These are phyloP conservation scores for Synchiropus splendidus DNA, from an alignment of 2,113 vertebrate genomes.

Conservation along the genomic window DNA sequence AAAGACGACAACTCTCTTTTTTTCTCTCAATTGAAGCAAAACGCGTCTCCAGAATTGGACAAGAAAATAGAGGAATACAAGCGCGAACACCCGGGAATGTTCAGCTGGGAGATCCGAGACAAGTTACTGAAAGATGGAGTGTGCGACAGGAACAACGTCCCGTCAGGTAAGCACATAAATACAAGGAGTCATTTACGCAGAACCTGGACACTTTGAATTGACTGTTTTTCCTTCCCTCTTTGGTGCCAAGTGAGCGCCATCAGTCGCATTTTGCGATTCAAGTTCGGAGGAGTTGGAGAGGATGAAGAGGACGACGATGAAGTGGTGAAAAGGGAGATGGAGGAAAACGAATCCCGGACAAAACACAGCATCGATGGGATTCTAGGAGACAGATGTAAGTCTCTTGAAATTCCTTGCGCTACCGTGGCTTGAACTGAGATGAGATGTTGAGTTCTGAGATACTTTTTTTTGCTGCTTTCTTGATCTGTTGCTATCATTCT, in stretches of 20 bases:
- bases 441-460: no score
- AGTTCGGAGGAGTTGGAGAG: constrained; percentile 82
- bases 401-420: no score
- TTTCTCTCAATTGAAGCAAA: constrained; percentile 70
- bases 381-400: constrained; percentile 93
- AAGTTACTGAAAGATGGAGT: constrained; percentile 91
- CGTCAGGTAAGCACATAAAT: constrained; percentile 75
- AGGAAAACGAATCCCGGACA: constrained; percentile 85
- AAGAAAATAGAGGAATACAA: constrained; percentile 99
- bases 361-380: constrained; percentile 99
- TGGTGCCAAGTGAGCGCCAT: constrained; percentile 84
- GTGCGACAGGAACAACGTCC: constrained; percentile 92
- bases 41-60: constrained; percentile 86
- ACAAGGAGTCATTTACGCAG: no score
- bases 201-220: background rate
- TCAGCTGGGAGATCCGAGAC: constrained; percentile 98
- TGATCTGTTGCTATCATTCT: no score
- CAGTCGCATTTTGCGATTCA: constrained; percentile 91
- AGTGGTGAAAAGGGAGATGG: constrained; percentile 86
- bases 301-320: constrained; percentile 93
- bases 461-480: no score
- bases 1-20: background rate
- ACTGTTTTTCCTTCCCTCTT: background rate
- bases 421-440: no score
- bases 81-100: constrained; percentile 91